Evolutionary conservation across 30 jellyfish, hydroid and myxozoan genomes (phyloP).

Genomic region (Aurelia sp.): DNA sequence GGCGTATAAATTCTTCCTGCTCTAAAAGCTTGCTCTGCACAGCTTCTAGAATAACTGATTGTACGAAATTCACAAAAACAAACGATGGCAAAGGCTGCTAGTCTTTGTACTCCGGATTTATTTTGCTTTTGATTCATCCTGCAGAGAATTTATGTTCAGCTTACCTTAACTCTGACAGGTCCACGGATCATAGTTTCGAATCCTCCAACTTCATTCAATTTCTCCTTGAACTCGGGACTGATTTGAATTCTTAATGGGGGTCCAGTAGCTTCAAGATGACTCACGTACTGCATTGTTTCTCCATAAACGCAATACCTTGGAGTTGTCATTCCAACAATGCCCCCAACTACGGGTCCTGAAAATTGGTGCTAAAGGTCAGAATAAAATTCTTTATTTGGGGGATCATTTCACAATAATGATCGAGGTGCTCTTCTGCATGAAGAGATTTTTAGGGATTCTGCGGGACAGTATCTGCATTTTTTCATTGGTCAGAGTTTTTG

Average conservation of each 20-base stretch:
- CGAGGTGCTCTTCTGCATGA: too few relatives aligned
- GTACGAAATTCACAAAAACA: too few relatives aligned
- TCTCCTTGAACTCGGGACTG: slow-evolving; percentile 77
- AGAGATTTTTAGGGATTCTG: too few relatives aligned
- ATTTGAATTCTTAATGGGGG: slow-evolving; percentile 81
- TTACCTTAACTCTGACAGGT: slow-evolving; percentile 74
- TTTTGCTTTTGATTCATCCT: background rate
- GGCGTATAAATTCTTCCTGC: too few relatives aligned
- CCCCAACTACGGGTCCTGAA: slow-evolving; percentile 88
- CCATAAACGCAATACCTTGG: slow-evolving; percentile 86
- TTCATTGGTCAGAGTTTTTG: too few relatives aligned
- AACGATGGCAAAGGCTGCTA: too few relatives aligned
- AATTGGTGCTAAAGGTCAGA: background rate
- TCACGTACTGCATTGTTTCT: slow-evolving; percentile 53
- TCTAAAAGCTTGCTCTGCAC: too few relatives aligned
- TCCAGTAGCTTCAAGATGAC: slow-evolving; percentile 77
- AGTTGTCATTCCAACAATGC: slow-evolving; percentile 77
- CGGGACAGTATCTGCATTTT: too few relatives aligned
- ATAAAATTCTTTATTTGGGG: too few relatives aligned
- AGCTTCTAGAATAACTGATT: too few relatives aligned
- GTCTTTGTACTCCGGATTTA: too few relatives aligned
- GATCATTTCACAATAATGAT: too few relatives aligned
- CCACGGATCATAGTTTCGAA: slow-evolving; percentile 64
- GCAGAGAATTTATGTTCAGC: background rate
- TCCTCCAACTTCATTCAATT: slow-evolving; percentile 71